Evolutionary conservation across 2,888 invertebrate genomes (phyloP).

Genomic region (Drosophila fulvimacula): DNA sequence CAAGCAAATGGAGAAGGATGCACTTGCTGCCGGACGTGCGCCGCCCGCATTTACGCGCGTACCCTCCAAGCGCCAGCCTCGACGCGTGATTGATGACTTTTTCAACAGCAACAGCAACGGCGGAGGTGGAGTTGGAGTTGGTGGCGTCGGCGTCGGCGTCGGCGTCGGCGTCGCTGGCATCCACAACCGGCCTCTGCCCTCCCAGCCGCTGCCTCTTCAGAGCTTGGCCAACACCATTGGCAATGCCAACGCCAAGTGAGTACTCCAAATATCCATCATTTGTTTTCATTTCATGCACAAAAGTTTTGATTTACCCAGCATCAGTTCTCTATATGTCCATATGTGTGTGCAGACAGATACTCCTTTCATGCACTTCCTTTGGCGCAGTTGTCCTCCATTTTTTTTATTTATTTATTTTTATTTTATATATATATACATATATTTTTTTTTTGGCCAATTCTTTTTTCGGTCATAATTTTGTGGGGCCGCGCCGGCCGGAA

Average conservation of each 20-base stretch:
- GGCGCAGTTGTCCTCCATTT: constrained; percentile 54
- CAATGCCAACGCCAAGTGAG: constrained; percentile 64
- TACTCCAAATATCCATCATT: constrained; percentile 74
- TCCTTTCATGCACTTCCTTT: constrained; percentile 49
- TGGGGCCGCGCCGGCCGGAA: constrained; percentile 60
- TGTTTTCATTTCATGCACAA: constrained; percentile 78
- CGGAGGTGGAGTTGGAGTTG: constrained; percentile 16
- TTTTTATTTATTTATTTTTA: background rate
- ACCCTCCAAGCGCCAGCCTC: constrained; percentile 90
- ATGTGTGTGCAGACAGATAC: background rate
- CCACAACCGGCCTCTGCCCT: constrained; percentile 60
- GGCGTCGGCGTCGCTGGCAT: constrained; percentile 27
- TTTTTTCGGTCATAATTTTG: constrained; percentile 67
- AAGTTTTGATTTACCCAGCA: constrained; percentile 75
- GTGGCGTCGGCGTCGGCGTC: constrained; percentile 13
- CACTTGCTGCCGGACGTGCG: constrained; percentile 85
- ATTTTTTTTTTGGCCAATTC: constrained; percentile 31
- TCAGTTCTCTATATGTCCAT: constrained; percentile 20
- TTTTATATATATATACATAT: too few species aligned
- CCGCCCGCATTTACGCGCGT: constrained; percentile 92
- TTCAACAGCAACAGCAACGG: constrained; percentile 76
- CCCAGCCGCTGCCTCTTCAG: constrained; percentile 54
- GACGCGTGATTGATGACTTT: constrained; percentile 88
- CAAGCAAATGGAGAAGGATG: constrained; percentile 83
- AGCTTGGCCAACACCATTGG: constrained; percentile 60